Percentiles rank a stretch among this genome's conserved stretches.
phyloP scores from a whole-genome alignment of 1,140 invertebrate species.

The Platyscapa corneri region DNA sequence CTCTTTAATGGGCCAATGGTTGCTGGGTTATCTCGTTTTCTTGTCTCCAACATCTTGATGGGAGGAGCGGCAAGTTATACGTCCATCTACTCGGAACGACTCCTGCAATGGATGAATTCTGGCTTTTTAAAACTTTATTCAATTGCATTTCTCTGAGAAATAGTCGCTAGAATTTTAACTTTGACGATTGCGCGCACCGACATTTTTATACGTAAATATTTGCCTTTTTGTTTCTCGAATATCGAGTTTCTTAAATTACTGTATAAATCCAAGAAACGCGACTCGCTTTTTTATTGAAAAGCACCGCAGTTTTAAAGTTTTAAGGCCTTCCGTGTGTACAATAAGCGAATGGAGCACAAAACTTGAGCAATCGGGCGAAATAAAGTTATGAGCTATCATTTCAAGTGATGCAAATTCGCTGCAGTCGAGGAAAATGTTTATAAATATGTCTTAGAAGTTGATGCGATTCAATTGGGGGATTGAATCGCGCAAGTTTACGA shows the following conservation, averaged over 20 bases:
- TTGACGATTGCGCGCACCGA: neutral
- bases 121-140: slow-evolving; percentile 42
- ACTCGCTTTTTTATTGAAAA: neutral
- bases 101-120: slow-evolving; percentile 5
- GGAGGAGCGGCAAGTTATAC: slow-evolving; percentile 27
- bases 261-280: neutral
- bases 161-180: neutral
- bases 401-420: neutral
- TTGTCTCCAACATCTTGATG: slow-evolving; percentile 23
- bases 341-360: neutral
- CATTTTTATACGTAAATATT: slow-evolving; percentile 30
- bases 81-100: neutral
- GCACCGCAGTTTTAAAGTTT: slow-evolving; percentile 6
- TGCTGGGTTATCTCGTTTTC: neutral
- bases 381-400: slow-evolving; percentile 21
- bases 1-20: neutral
- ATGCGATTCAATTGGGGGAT: neutral
- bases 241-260: neutral
- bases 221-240: neutral
- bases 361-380: neutral
- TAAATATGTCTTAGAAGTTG: neutral
- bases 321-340: neutral
- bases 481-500: neutral
- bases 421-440: neutral
- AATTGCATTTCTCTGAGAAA: slow-evolving; percentile 19